Percentiles rank a stretch among this genome's conserved stretches.
Evolutionary conservation across 2,888 invertebrate genomes (phyloP).

Genomic region (Agrilus biguttatus): DNA sequence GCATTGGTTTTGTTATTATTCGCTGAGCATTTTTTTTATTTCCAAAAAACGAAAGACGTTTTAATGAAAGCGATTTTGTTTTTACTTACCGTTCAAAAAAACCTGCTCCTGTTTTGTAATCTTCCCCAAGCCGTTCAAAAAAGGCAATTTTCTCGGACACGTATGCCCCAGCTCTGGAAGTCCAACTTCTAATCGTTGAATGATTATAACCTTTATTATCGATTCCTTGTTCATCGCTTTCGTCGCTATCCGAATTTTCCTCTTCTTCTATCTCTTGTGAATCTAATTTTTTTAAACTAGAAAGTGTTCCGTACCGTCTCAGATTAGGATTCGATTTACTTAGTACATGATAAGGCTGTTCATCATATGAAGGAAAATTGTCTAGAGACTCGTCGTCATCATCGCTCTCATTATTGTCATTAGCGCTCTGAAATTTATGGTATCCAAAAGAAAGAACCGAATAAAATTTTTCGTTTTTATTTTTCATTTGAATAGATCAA

Average conservation of each 20-base stretch:
- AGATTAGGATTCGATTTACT: slow-evolving; percentile 39
- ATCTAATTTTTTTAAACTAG: slow-evolving; percentile 54
- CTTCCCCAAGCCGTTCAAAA: slow-evolving; percentile 47
- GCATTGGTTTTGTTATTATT: no score
- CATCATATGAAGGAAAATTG: slow-evolving; percentile 57
- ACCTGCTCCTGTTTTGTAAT: slow-evolving; percentile 24
- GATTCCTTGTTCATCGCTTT: slow-evolving; percentile 19
- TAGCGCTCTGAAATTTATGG: background rate
- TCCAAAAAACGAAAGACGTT: no score
- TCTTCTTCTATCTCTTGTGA: slow-evolving; percentile 39
- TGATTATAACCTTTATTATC: slow-evolving; percentile 29
- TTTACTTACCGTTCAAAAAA: slow-evolving; percentile 31
- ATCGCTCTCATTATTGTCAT: slow-evolving; percentile 16
- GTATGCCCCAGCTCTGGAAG: slow-evolving; percentile 64
- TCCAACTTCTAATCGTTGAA: slow-evolving; percentile 46
- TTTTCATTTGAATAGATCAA: no score
- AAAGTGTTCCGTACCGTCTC: slow-evolving; percentile 52
- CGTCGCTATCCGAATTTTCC: slow-evolving; percentile 15
- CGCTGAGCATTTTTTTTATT: no score
- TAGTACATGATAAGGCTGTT: slow-evolving; percentile 58
- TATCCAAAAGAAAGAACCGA: background rate
- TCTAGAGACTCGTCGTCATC: slow-evolving; percentile 50
- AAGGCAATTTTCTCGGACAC: slow-evolving; percentile 70
- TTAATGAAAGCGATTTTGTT: no score
- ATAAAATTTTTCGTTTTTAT: no score